These are phyloP conservation scores for Martes martes DNA, from an alignment of 2,113 vertebrate species.

Conservation along the genomic window DNA sequence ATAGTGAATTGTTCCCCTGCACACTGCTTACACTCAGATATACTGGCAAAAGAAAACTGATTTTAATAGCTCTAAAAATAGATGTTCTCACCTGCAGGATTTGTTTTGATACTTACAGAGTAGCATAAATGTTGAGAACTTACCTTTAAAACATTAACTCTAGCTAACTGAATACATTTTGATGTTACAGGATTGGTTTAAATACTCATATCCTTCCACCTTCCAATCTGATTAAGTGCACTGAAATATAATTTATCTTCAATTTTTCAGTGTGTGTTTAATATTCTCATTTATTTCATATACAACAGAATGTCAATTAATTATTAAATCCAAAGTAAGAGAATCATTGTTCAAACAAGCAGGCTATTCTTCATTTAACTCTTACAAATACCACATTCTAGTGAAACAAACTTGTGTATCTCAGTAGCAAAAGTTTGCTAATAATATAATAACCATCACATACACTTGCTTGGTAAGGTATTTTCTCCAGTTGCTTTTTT, in stretches of 20 bases:
- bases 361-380: neutral
- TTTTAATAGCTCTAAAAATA: slow-evolving; percentile 51
- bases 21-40: slow-evolving; percentile 38
- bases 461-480: neutral
- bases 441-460: neutral
- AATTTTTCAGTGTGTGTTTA: slow-evolving; percentile 54
- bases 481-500: neutral
- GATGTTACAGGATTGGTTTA: slow-evolving; percentile 48
- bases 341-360: neutral
- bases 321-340: slow-evolving; percentile 50
- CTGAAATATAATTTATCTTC: slow-evolving; percentile 61
- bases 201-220: slow-evolving; percentile 63
- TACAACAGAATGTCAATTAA: slow-evolving; percentile 42
- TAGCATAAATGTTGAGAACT: slow-evolving; percentile 26
- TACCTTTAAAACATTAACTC: slow-evolving; percentile 55
- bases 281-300: slow-evolving; percentile 51
- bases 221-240: slow-evolving; percentile 47
- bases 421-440: neutral
- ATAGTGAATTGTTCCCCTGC: neutral
- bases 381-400: neutral
- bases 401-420: neutral
- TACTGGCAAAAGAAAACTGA: slow-evolving; percentile 1
- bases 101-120: slow-evolving; percentile 61
- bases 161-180: slow-evolving; percentile 1
- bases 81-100: slow-evolving; percentile 58